Evolutionary conservation across 2,888 invertebrate species (phyloP).

Genomic region (Norana najaformis): DNA sequence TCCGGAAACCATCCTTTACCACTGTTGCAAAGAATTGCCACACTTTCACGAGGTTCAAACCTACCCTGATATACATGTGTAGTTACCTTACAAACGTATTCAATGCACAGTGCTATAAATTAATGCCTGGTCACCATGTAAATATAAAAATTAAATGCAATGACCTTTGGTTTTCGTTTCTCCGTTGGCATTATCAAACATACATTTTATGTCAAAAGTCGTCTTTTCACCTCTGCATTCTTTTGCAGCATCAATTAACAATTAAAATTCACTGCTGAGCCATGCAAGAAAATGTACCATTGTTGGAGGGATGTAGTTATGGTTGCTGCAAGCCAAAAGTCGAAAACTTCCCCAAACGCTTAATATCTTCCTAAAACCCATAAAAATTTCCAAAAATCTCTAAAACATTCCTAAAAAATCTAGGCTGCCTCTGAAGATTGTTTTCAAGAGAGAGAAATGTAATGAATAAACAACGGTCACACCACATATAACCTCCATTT

Average conservation of each 20-base stretch:
- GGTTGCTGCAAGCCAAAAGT: not conserved
- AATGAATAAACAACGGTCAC: no score
- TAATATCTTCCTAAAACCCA: not conserved
- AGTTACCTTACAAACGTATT: not conserved
- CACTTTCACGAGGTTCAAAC: not conserved
- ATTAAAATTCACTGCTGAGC: not conserved
- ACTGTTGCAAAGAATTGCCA: not conserved
- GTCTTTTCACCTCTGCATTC: not conserved
- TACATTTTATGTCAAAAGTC: not conserved
- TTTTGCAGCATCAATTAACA: no score
- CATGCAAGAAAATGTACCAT: not conserved
- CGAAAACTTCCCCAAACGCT: no score
- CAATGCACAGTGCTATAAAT: not conserved
- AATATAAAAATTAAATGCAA: not conserved
- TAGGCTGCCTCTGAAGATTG: not conserved
- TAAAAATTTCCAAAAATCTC: not conserved
- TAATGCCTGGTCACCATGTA: not conserved
- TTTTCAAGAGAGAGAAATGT: not conserved
- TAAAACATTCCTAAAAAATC: not conserved
- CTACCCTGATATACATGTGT: not conserved
- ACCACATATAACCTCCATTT: not conserved
- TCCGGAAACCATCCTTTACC: not conserved
- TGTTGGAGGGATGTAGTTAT: not conserved
- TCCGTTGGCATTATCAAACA: not conserved
- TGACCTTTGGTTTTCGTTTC: not conserved